Evolutionary conservation across 1,140 invertebrate species (phyloP).

Genomic region (Neoseiulus cucumeris): DNA sequence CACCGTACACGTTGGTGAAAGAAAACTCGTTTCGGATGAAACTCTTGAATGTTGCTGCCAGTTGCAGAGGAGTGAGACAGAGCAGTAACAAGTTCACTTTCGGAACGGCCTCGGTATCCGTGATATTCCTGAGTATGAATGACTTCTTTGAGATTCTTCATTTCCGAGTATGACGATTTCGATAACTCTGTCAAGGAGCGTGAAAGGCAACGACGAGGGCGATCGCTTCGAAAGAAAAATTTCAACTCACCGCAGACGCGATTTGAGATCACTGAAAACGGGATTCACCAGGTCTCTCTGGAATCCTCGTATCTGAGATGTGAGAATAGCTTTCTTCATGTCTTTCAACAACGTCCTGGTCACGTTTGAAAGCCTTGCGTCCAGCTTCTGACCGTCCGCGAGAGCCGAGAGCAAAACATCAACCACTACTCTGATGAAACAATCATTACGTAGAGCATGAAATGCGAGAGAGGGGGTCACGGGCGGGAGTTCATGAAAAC

Average conservation of each 20-base stretch:
- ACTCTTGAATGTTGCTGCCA: not conserved
- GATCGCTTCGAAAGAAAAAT: too few relatives aligned
- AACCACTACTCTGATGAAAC: not conserved
- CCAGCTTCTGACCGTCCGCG: constrained; percentile 1
- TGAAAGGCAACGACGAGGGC: too few relatives aligned
- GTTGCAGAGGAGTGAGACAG: not conserved
- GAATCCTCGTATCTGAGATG: not conserved
- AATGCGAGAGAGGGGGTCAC: too few relatives aligned
- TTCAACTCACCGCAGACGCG: not conserved
- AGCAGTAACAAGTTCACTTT: not conserved
- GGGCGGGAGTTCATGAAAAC: too few relatives aligned
- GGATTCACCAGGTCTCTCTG: not conserved
- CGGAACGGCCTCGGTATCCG: not conserved
- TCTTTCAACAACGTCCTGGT: not conserved
- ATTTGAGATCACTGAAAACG: not conserved
- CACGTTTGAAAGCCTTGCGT: not conserved
- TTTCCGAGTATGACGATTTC: too few relatives aligned
- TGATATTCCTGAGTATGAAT: not conserved
- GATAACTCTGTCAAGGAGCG: too few relatives aligned
- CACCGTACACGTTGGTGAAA: not conserved
- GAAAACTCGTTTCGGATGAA: not conserved
- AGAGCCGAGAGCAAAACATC: constrained; percentile 7
- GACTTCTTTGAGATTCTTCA: too few relatives aligned
- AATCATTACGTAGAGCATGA: too few relatives aligned
- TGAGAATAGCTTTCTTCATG: constrained; percentile 8